phyloP scores from a whole-genome alignment of 2,888 invertebrate genomes.

The Hypena proboscidalis region DNA sequence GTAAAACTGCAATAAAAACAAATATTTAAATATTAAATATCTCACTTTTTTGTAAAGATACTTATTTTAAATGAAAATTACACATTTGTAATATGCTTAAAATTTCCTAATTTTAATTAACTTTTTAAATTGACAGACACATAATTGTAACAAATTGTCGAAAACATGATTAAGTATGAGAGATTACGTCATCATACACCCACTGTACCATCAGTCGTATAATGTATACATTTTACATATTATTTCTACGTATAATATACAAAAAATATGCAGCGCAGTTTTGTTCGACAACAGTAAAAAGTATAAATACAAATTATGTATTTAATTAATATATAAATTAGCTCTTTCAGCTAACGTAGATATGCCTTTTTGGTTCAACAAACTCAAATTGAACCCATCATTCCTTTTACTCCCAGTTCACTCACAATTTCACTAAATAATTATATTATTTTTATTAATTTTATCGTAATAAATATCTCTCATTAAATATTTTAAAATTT shows the following conservation, averaged over 20 bases:
- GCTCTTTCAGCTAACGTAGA: neutral
- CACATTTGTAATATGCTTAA: slow-evolving; percentile 33
- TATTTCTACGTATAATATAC: slow-evolving; percentile 35
- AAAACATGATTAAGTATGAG: slow-evolving; percentile 17
- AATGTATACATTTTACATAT: slow-evolving; percentile 38
- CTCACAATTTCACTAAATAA: no score
- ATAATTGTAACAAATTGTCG: slow-evolving; percentile 35
- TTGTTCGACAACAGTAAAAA: slow-evolving; percentile 16
- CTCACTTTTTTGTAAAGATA: neutral
- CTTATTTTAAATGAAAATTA: slow-evolving; percentile 21
- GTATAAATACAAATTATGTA: slow-evolving; percentile 1
- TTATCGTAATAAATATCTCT: slow-evolving; percentile 5
- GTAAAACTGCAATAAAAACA: slow-evolving; percentile 27
- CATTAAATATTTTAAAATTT: slow-evolving; percentile 21
- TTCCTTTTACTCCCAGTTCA: no score
- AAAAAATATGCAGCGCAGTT: slow-evolving; percentile 24
- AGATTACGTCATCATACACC: slow-evolving; percentile 38
- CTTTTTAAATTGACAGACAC: slow-evolving; percentile 61
- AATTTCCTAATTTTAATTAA: slow-evolving; percentile 52
- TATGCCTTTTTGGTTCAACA: neutral
- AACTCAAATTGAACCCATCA: no score
- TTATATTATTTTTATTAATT: neutral
- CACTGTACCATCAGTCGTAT: slow-evolving; percentile 38
- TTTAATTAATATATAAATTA: neutral
- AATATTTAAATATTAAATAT: slow-evolving; percentile 1